Evolutionary conservation across 2,888 invertebrate genomes (phyloP), one percentile per base, ranked within the genome.

Genomic region (Eilema griseolum): DNA sequence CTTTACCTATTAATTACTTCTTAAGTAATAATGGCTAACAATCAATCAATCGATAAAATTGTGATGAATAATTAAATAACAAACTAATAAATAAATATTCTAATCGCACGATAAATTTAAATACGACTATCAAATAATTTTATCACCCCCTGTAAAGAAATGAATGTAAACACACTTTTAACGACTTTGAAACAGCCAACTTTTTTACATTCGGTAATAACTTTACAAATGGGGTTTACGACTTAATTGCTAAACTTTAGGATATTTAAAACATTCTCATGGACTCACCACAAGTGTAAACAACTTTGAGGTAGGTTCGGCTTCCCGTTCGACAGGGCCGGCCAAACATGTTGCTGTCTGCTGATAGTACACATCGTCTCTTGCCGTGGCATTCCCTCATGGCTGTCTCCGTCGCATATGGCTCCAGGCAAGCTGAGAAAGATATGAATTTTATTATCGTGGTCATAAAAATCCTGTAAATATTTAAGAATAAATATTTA

Each of bases 381-480:
- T 98, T 97, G 52, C 98, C 98, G 88, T 98, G 98, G 89, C 98
- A 98, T 82, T 97, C 96, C 86, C 97, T 96, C 97, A 98, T 98
- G 69, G 98, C 97, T 24, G 97, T 98, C 93, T 99, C 98, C n/a
- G 98, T 98, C 8, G 98, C 98, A 92, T 98, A 98, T 83, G 97
- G 97, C 81, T 98, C 98, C 90, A 98, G 95, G 90, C 99, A 99
- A 24, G 98, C 98, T 98, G 83, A 37, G 71, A 73, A 78, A 81
- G 71, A 75, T 73, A 73, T 52, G 8, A 4, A 65, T 78, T 59
- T 76, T 73, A 79, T 76, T 73, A 78, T 16, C 24, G 20, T 28
- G 23, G 46, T 56, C 69, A 67, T 81, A n/a, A 79, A 77, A 37
- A 59, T 70, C 5, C 16, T 24, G 66, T 80, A 80, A 80, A 80